Percentiles rank a stretch among this genome's conserved stretches.
Evolutionary conservation across 2,888 invertebrate species (phyloP).

Genomic region (Achlya flavicornis): DNA sequence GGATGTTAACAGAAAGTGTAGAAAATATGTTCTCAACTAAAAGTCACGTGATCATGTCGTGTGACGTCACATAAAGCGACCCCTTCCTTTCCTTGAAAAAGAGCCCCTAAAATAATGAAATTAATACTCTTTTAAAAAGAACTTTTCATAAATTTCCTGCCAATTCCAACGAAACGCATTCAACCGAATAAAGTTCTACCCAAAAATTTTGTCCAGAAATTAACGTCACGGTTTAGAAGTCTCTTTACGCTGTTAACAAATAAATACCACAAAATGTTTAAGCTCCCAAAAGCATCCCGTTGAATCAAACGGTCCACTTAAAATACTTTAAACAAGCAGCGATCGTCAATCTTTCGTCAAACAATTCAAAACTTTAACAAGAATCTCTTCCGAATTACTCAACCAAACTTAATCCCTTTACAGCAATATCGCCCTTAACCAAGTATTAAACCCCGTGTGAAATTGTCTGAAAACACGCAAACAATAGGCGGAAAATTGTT

Average conservation of each 20-base stretch:
- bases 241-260: neutral
- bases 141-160: too few relatives aligned
- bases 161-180: too few relatives aligned
- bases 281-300: neutral
- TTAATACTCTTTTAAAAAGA: too few relatives aligned
- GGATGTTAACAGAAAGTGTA: too few relatives aligned
- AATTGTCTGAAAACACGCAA: constrained; percentile 31
- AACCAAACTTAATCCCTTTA: neutral
- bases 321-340: neutral
- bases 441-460: constrained; percentile 24
- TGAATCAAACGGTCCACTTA: neutral
- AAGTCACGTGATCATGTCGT: too few relatives aligned
- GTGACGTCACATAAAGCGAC: too few relatives aligned
- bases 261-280: constrained; percentile 4
- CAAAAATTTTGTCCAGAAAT: neutral
- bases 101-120: too few relatives aligned
- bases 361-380: neutral
- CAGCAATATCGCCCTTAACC: constrained; percentile 16
- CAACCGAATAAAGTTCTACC: neutral
- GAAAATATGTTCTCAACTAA: too few relatives aligned
- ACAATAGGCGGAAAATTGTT: constrained; percentile 31
- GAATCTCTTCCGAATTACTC: neutral
- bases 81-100: too few relatives aligned
- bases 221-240: neutral
- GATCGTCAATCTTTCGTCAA: neutral